Percentiles rank a stretch among this genome's conserved stretches.
Conservation (phyloP, 2,888 invertebrate genomes). For the Athripsodes cinereus region DNA sequence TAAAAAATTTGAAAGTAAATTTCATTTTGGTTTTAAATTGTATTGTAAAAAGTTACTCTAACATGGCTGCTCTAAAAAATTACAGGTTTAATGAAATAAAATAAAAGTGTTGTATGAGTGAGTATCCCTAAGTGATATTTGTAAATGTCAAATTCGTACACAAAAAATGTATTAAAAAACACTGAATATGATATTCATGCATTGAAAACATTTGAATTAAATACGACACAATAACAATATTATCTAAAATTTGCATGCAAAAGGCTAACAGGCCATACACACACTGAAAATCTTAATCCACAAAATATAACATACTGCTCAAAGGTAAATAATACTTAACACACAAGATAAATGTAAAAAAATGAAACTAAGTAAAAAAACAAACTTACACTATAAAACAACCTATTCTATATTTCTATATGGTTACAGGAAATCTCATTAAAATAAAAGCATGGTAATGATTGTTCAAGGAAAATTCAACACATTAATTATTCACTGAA, state of each 20-base stretch:
- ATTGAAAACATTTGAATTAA: neutral
- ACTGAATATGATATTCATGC: neutral
- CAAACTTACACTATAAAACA: constrained; percentile 1
- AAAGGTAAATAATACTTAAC: constrained; percentile 1
- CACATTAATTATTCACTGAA: too few species aligned
- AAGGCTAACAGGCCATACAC: neutral
- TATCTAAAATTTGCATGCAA: neutral
- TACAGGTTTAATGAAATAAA: too few species aligned
- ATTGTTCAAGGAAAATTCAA: neutral
- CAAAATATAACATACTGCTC: neutral
- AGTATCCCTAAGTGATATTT: too few species aligned
- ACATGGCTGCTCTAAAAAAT: too few species aligned
- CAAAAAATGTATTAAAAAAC: neutral
- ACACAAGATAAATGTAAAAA: neutral
- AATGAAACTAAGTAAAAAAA: neutral
- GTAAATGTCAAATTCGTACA: too few species aligned
- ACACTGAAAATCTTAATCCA: neutral
- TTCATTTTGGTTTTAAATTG: too few species aligned
- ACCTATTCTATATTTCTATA: neutral
- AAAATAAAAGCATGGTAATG: neutral
- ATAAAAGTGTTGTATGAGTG: too few species aligned
- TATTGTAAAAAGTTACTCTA: too few species aligned
- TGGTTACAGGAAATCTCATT: neutral
- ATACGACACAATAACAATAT: neutral
- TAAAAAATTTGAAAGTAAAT: too few species aligned